phyloP scores from a whole-genome alignment of 2,113 vertebrate genomes.

The Serilophus lunatus region DNA sequence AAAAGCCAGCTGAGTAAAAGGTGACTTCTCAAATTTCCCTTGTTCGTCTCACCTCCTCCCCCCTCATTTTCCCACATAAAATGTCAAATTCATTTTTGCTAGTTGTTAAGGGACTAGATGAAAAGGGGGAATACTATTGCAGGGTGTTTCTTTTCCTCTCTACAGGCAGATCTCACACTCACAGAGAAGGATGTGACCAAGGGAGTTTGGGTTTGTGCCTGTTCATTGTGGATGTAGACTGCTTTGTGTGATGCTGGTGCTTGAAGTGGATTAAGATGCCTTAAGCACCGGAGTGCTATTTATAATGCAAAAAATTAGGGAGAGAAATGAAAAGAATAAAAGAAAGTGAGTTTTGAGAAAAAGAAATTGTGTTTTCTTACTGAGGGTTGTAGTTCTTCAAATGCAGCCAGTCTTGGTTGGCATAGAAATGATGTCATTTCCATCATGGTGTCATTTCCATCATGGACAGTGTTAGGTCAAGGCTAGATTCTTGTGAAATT shows the following conservation, averaged over 20 bases:
- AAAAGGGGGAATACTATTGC: accelerated
- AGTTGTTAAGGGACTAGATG: not conserved
- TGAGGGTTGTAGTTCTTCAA: not conserved
- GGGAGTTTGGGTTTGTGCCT: not conserved
- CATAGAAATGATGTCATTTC: not conserved
- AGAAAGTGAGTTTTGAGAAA: not conserved
- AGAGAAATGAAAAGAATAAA: not conserved
- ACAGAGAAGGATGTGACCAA: not conserved
- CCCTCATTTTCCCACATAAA: not conserved
- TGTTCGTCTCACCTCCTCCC: not conserved
- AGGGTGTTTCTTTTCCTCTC: not conserved
- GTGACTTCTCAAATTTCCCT: not conserved
- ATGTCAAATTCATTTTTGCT: not conserved
- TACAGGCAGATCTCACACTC: not conserved
- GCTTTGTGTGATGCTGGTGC: not conserved
- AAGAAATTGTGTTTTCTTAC: not conserved
- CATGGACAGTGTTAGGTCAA: not conserved
- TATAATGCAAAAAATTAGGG: not conserved
- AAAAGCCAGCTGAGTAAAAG: not conserved
- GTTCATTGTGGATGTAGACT: accelerated
- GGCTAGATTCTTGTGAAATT: not conserved
- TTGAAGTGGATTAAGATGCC: not conserved
- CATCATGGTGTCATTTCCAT: not conserved
- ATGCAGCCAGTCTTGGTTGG: not conserved
- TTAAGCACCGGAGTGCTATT: not conserved